These are phyloP conservation scores for Percopsis omiscomaycus DNA, from an alignment of 2,797 vertebrate species.

Conservation along the genomic window DNA sequence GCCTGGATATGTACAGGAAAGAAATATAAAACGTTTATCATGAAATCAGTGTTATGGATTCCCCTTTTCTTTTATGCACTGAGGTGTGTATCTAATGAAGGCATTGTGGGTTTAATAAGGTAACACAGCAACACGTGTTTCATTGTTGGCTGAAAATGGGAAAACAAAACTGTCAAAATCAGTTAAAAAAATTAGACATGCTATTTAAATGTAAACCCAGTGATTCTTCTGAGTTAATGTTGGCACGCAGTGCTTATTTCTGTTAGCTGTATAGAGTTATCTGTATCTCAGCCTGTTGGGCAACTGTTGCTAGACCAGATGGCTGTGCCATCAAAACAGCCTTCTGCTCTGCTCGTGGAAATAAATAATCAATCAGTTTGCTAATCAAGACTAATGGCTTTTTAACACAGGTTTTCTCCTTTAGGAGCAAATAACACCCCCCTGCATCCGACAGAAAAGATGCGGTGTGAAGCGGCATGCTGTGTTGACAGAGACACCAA, in stretches of 20 bases:
- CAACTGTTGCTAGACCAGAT: slow-evolving; percentile 28
- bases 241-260: neutral
- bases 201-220: too few species aligned
- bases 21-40: too few species aligned
- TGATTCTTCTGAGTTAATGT: too few species aligned
- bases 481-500: slow-evolving; percentile 43
- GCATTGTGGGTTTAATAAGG: too few species aligned
- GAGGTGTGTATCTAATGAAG: neutral
- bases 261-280: neutral
- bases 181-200: too few species aligned
- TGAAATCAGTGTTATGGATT: too few species aligned
- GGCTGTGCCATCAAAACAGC: slow-evolving; percentile 3
- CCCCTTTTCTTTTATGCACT: neutral
- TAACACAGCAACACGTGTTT: too few species aligned
- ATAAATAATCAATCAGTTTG: slow-evolving; percentile 31
- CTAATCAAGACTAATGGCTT: slow-evolving; percentile 68
- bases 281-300: slow-evolving; percentile 1
- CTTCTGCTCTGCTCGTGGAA: slow-evolving; percentile 24
- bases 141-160: too few species aligned
- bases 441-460: slow-evolving; percentile 49
- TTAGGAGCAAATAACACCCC: slow-evolving; percentile 17
- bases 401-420: slow-evolving; percentile 47
- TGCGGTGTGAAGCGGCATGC: slow-evolving; percentile 27
- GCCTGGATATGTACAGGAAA: neutral
- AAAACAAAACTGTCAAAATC: too few species aligned